Evolutionary conservation across 1,140 invertebrate species (phyloP).

Genomic region (Bradynema listronoti): DNA sequence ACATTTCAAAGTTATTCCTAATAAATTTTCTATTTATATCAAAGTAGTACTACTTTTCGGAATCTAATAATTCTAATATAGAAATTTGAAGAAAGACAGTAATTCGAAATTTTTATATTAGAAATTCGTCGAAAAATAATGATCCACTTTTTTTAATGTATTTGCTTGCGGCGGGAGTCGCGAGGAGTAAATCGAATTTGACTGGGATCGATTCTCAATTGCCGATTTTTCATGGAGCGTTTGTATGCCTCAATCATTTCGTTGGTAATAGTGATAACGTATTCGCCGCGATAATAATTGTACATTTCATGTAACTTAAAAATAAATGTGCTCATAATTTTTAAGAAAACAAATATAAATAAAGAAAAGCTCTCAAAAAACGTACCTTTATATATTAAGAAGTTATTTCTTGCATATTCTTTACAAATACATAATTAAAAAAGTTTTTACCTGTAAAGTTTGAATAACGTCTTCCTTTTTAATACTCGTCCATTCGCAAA

Average conservation of each 20-base stretch:
- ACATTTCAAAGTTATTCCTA: no score
- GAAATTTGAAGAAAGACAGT: no score
- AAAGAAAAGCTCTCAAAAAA: no score
- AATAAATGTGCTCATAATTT: background rate
- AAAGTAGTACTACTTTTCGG: no score
- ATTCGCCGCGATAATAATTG: slow-evolving; percentile 97
- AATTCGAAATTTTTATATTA: no score
- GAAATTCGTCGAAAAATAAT: no score
- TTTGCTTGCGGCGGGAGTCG: slow-evolving; percentile 63
- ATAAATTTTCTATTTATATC: no score
- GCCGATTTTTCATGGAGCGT: slow-evolving; percentile 65
- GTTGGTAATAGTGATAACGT: slow-evolving; percentile 86
- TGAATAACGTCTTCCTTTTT: slow-evolving; percentile 99
- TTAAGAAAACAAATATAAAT: no score
- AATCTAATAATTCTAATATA: no score
- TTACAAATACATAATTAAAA: background rate
- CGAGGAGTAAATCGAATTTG: background rate
- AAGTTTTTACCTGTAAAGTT: slow-evolving; percentile 73
- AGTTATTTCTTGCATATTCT: no score
- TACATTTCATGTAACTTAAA: slow-evolving; percentile 73
- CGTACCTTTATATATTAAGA: no score
- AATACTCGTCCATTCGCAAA: slow-evolving; percentile 66
- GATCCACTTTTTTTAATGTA: no score
- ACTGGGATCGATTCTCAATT: slow-evolving; percentile 72
- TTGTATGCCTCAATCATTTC: slow-evolving; percentile 78